These are phyloP conservation scores for Oryzias curvinotus DNA, from an alignment of 2,113 vertebrate species.

Conservation along the genomic window DNA sequence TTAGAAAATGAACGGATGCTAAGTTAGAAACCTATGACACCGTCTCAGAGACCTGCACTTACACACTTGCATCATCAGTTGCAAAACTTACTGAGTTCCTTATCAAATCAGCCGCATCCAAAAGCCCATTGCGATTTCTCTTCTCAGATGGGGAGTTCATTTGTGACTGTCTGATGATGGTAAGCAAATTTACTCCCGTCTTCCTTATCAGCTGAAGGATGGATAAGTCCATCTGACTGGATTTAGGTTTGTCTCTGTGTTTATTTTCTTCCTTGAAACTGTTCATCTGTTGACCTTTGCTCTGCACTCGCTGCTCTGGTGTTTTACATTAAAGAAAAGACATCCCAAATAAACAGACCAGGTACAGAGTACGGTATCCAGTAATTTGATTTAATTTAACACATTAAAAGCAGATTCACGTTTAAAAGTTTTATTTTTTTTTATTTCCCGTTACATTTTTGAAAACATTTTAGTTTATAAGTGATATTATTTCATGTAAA, in stretches of 20 bases:
- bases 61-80: constrained; percentile 10
- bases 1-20: neutral
- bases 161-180: constrained; percentile 52
- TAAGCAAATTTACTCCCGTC: constrained; percentile 44
- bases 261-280: constrained; percentile 59
- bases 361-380: too few species aligned
- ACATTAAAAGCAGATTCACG: too few species aligned
- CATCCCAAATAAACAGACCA: neutral
- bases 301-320: constrained; percentile 24
- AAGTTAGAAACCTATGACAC: neutral
- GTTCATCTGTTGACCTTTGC: constrained; percentile 60
- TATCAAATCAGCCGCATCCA: constrained; percentile 31
- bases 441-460: too few species aligned
- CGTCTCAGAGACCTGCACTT: too few species aligned
- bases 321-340: constrained; percentile 33
- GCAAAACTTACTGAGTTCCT: constrained; percentile 23
- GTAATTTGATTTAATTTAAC: too few species aligned
- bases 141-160: constrained; percentile 38
- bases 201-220: constrained; percentile 60
- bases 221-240: constrained; percentile 49
- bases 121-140: constrained; percentile 12
- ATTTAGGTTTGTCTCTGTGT: constrained; percentile 65
- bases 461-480: too few species aligned
- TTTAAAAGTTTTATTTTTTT: too few species aligned
- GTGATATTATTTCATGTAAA: too few species aligned